phyloP scores from a whole-genome alignment of 2,888 invertebrate genomes.

The Agrochola lychnidis region DNA sequence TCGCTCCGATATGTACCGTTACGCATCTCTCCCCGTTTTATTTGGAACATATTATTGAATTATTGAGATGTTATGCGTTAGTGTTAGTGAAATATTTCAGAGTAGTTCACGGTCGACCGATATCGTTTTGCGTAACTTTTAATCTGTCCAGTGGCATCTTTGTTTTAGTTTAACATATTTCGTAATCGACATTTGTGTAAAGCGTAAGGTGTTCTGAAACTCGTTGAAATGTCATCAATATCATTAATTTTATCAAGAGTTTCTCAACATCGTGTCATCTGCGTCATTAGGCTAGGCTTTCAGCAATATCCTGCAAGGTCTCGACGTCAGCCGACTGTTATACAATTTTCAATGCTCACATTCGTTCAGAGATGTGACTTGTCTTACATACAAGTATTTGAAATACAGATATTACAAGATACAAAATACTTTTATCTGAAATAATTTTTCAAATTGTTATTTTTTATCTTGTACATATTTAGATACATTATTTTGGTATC shows the following conservation, averaged over 20 bases:
- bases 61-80: slow-evolving; percentile 72
- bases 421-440: too few relatives aligned
- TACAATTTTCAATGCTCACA: background rate
- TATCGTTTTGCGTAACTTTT: slow-evolving; percentile 40
- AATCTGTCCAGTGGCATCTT: slow-evolving; percentile 30
- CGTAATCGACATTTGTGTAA: slow-evolving; percentile 41
- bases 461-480: too few relatives aligned
- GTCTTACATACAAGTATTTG: too few relatives aligned
- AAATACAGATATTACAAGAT: too few relatives aligned
- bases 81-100: slow-evolving; percentile 29
- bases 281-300: slow-evolving; percentile 12
- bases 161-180: slow-evolving; percentile 57
- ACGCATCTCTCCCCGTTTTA: slow-evolving; percentile 72
- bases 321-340: background rate
- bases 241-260: slow-evolving; percentile 44
- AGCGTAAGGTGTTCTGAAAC: slow-evolving; percentile 47
- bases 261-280: slow-evolving; percentile 39
- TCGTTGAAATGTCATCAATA: slow-evolving; percentile 51
- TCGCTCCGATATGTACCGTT: slow-evolving; percentile 74
- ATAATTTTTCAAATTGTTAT: too few relatives aligned
- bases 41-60: slow-evolving; percentile 80
- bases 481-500: too few relatives aligned
- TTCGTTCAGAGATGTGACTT: background rate
- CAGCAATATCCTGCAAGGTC: slow-evolving; percentile 5
- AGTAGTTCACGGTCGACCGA: slow-evolving; percentile 55